These are phyloP conservation scores for Athene cunicularia DNA, from an alignment of 2,113 vertebrate genomes.

Conservation along the genomic window DNA sequence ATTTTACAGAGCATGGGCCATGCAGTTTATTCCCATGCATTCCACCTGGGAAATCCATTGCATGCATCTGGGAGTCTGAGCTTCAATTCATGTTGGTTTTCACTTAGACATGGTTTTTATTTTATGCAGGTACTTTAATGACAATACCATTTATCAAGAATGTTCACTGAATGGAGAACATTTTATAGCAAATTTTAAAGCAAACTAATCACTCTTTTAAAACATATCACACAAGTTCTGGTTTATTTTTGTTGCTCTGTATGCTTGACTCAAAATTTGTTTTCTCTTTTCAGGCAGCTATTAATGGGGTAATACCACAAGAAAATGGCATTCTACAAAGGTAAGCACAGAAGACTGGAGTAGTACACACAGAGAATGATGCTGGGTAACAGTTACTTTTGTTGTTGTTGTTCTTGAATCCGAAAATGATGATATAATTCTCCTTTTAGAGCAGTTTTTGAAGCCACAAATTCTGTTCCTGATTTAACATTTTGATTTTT, in stretches of 20 bases:
- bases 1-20: not conserved
- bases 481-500: not conserved
- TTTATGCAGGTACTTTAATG: not conserved
- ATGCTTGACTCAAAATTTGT: not conserved
- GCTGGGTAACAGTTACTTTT: not conserved
- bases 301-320: constrained; percentile 98
- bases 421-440: not conserved
- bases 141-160: accelerated
- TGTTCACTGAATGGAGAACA: not conserved
- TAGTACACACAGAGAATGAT: not conserved
- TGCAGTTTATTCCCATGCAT: not conserved
- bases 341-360: constrained; percentile 75
- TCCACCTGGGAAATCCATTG: not conserved
- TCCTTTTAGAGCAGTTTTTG: constrained; percentile 9
- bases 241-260: not conserved
- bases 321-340: constrained; percentile 98
- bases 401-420: not conserved
- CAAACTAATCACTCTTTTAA: not conserved
- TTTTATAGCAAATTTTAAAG: constrained; percentile 3
- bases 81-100: not conserved
- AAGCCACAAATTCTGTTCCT: not conserved
- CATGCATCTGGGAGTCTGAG: accelerated
- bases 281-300: constrained; percentile 91
- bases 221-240: not conserved
- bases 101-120: not conserved